Evolutionary conservation across 2,113 vertebrate species (phyloP), one percentile per base, ranked within the genome.

Genomic region (Ictalurus furcatus): DNA sequence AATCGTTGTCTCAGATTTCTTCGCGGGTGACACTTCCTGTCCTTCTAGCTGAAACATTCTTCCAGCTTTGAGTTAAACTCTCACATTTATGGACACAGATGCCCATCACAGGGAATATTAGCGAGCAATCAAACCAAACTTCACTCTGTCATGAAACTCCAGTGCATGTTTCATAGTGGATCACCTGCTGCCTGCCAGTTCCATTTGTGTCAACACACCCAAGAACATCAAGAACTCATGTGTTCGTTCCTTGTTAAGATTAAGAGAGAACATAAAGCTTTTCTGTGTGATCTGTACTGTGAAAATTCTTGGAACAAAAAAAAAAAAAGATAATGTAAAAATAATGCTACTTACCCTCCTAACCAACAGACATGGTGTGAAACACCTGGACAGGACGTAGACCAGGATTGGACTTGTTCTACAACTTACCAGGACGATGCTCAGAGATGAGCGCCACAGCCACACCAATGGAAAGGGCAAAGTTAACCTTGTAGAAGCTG

Each of bases 41-140:
- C 92, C 93, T 92, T 92, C 94, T 78, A 89, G 88, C 89, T 93
- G 92, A 96, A 96, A 94, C 90, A 89, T 89, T 91, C 92, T 87
- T 94, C 93, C 93, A 93, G 93, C 93, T 94, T 80, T 88, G 91
- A 95, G 93, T 93, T 91, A 93, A 96, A 95, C 94, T 93, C 94
- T 91, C 92, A 93, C 93, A 94, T 93, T 91, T 94, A 94, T 93
- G 93, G 94, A 92, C 90, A 87, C 90, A 90, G 23, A 89, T 85
- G 85, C 85, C 82, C 90, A 91, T 94, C 91, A 91, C 83, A 92
- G 92, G 91, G 88, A 89, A 76, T 89, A 95, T 94, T 95, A 95
- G 94, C 87, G 92, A 92, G 92, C 91, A 93, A 95, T 93, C 94
- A 94, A 93, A 90, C 94, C 94, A 92, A 95, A 80, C 91, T 94